Conservation (phyloP, 2,888 invertebrate species). For the Erebia epiphron region DNA sequence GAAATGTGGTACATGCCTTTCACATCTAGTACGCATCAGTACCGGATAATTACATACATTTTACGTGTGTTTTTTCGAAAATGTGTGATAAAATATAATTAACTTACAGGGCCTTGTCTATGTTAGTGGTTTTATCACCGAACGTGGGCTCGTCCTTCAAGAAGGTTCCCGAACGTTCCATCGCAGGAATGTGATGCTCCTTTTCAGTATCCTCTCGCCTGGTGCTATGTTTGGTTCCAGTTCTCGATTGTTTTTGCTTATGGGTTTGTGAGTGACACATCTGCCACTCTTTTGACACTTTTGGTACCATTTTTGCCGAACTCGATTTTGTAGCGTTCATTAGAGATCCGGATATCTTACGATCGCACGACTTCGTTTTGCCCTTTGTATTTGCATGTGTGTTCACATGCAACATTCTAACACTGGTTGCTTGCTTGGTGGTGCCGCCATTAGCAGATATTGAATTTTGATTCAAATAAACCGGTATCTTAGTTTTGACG, state of each 20-base stretch:
- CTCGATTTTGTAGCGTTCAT: slow-evolving; percentile 84
- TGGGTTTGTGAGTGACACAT: slow-evolving; percentile 40
- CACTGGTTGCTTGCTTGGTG: not conserved
- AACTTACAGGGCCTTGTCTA: slow-evolving; percentile 11
- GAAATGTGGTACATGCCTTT: too few relatives aligned
- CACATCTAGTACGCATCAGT: not conserved
- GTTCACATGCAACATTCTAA: slow-evolving; percentile 14
- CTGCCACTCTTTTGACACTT: slow-evolving; percentile 57
- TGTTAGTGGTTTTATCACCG: slow-evolving; percentile 56
- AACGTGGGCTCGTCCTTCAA: slow-evolving; percentile 88
- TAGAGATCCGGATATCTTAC: slow-evolving; percentile 59
- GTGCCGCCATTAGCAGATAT: slow-evolving; percentile 20
- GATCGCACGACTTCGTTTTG: slow-evolving; percentile 43
- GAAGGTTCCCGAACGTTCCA: slow-evolving; percentile 88
- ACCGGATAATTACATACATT: not conserved
- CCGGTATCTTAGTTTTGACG: slow-evolving; percentile 64
- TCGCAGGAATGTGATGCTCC: slow-evolving; percentile 52
- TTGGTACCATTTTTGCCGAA: slow-evolving; percentile 79
- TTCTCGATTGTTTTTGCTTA: slow-evolving; percentile 29
- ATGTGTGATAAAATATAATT: not conserved
- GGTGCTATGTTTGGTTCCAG: slow-evolving; percentile 38
- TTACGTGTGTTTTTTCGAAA: not conserved
- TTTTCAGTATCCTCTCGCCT: slow-evolving; percentile 40
- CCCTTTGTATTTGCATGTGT: slow-evolving; percentile 8
- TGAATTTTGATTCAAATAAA: slow-evolving; percentile 52